Base-by-base conservation (phyloP, 2,888 invertebrate genomes). In the Conchocele bisecta region DNA sequence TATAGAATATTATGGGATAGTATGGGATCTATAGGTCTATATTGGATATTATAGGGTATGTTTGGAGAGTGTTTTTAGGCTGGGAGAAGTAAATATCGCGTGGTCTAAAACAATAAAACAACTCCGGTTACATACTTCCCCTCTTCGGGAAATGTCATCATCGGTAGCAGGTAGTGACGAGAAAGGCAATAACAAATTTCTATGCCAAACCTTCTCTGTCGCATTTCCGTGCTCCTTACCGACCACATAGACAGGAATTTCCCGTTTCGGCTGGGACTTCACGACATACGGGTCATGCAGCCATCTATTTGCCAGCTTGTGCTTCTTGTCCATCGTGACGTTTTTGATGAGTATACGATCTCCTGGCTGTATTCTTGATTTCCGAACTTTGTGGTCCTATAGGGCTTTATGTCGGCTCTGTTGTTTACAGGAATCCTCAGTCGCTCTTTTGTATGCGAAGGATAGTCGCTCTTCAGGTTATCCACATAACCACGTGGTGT, bases 221-320 rank as follows among this genome's bases (percentile, higher is more conserved):
- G 26, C 50, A 9, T 28, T 7, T 28, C 50, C 50, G 15, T 11
- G 1, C 28, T 50, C 3, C 28, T 9, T n/a, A 9, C 50, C 1
- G n/a, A 50, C 28, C n/a, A 9, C 20, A 50, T 50, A 50, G 26
- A 50, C 50, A 9, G 50, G 50, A 11, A 3, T 50, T 28, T 50
- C 50, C 17, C 9, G 11, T 2, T 50, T 50, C 2, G 3, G 50
- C 26, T 50, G 50, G 2, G 22, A 5, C 7, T 9, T 28, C 11
- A 26, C 28, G 7, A 50, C 50, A 26, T 17, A 50, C 7, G 28
- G 28, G 13, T 48, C 28, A 9, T 2, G 7, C 22, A 26, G 22
- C 50, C 50, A 50, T 1, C 28, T 9, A 3, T 50, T 3, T 15
- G 50, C 42, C 42, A 50, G 5, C 17, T 50, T 50, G n/a, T 22